Percentiles rank a stretch among this genome's conserved stretches.
These are phyloP conservation scores for Drosophila watanabei DNA, from an alignment of 1,140 invertebrate genomes.

Conservation along the genomic window DNA sequence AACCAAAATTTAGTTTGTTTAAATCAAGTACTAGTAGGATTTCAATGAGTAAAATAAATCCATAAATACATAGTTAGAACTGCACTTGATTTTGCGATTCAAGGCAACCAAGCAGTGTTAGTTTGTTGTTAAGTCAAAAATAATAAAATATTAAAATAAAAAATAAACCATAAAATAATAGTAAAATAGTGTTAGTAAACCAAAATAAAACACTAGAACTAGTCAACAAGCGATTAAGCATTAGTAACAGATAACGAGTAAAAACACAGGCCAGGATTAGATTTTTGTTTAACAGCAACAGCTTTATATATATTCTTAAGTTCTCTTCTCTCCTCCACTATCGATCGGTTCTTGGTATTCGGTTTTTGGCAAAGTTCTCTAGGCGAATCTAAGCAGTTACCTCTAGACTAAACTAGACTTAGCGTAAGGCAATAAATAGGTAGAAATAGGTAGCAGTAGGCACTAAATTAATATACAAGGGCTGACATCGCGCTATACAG, in stretches of 20 bases:
- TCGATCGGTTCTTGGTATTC: slow-evolving; percentile 51
- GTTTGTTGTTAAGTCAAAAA: neutral
- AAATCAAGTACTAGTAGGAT: slow-evolving; percentile 17
- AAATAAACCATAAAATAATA: slow-evolving; percentile 9
- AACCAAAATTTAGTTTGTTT: slow-evolving; percentile 6
- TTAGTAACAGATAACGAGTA: slow-evolving; percentile 71
- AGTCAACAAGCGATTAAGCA: slow-evolving; percentile 64
- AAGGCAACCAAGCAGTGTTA: slow-evolving; percentile 1
- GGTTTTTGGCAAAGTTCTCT: slow-evolving; percentile 57
- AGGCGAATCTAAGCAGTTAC: slow-evolving; percentile 52
- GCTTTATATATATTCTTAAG: slow-evolving; percentile 68
- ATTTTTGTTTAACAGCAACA: slow-evolving; percentile 81
- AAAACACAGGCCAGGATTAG: slow-evolving; percentile 75
- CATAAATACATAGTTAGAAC: neutral
- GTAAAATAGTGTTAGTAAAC: slow-evolving; percentile 10
- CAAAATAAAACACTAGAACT: slow-evolving; percentile 45
- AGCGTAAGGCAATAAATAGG: slow-evolving; percentile 78
- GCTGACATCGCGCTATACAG: slow-evolving; percentile 22
- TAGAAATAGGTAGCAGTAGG: slow-evolving; percentile 53
- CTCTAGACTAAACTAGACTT: slow-evolving; percentile 73
- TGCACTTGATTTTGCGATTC: neutral
- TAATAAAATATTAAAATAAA: slow-evolving; percentile 2
- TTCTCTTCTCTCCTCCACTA: slow-evolving; percentile 43
- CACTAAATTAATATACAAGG: slow-evolving; percentile 69
- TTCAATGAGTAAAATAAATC: slow-evolving; percentile 1